Evolutionary conservation across 2,888 invertebrate genomes (phyloP), one percentile per base, ranked within the genome.

Genomic region (Microplitis manilae): DNA sequence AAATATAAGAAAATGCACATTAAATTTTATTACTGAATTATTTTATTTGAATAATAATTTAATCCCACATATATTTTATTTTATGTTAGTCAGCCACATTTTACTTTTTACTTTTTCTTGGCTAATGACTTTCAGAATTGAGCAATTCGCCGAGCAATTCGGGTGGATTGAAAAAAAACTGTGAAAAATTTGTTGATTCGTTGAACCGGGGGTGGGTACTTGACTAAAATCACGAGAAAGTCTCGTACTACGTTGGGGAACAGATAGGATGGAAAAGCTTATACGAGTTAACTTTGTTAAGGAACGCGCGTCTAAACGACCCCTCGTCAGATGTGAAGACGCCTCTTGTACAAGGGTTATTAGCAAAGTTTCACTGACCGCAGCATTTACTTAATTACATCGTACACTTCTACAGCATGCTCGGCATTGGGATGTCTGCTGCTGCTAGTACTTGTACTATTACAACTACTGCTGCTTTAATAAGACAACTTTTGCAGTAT

Each of bases 351-450:
- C 77, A 69, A 75, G 82, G 83, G 85, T 88, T 89, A 89, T 89
- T 89, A 89, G 87, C 83, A 89, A 89, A 89, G 87, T 89, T 89
- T 82, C 82, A 83, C 87, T 86, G 87, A 85, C 87, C 84, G 84
- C 85, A 85, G 86, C 85, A 87, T 86, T 86, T 86, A 85, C 87
- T 88, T 88, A 88, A 88, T 88, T 88, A 87, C 86, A 83, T 78
- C 80, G 78, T 79, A 79, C 75, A 79, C 79, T 65, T 76, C 59
- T 62, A 15, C 68, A 50, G 50, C 9, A 50, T 71, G 30, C 70
- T 59, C 17, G 65, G 68, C 59, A 38, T 61, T 39, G 39, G 77
- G 15, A 76, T 68, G 8, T 50, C 50, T 50, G 13, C 50, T 50
- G 8, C 50, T 50, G 5, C 50, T 50, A 50, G 13, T 50, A 50